Conservation (phyloP, 2,888 invertebrate species). For the Dolichomitus sp. region DNA sequence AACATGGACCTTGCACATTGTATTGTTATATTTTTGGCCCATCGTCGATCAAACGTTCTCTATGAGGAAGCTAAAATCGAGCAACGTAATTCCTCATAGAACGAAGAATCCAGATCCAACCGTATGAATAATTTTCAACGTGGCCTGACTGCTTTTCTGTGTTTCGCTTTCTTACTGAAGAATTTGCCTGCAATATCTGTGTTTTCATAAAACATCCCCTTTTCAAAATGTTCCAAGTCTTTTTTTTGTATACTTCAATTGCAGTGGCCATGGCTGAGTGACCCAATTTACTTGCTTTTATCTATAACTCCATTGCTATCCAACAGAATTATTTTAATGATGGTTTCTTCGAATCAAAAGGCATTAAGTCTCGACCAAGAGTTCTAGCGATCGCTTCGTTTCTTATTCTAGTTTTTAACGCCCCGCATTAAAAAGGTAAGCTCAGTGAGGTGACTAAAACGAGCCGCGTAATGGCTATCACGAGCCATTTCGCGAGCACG, state of each 20-base stretch:
- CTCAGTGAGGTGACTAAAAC: constrained; percentile 15
- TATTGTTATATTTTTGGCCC: too few species aligned
- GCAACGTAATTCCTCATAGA: too few species aligned
- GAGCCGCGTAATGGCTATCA: constrained; percentile 52
- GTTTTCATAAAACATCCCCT: neutral
- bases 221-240: too few species aligned
- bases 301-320: neutral
- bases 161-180: neutral
- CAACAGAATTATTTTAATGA: constrained; percentile 21
- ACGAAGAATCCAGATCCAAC: neutral
- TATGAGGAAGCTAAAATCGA: too few species aligned
- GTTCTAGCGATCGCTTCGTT: neutral
- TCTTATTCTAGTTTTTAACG: constrained; percentile 12
- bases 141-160: neutral
- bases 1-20: too few species aligned
- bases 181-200: neutral
- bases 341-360: constrained; percentile 18
- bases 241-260: neutral
- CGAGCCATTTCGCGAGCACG: constrained; percentile 36
- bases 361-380: constrained; percentile 13
- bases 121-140: constrained; percentile 2
- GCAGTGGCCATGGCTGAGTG: neutral
- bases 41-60: too few species aligned
- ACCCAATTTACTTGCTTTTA: neutral
- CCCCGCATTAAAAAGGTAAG: constrained; percentile 27